Percentiles rank a stretch among this genome's conserved stretches.
Conservation (phyloP, 2,113 vertebrate genomes). For the Dicrurus megarhynchus region DNA sequence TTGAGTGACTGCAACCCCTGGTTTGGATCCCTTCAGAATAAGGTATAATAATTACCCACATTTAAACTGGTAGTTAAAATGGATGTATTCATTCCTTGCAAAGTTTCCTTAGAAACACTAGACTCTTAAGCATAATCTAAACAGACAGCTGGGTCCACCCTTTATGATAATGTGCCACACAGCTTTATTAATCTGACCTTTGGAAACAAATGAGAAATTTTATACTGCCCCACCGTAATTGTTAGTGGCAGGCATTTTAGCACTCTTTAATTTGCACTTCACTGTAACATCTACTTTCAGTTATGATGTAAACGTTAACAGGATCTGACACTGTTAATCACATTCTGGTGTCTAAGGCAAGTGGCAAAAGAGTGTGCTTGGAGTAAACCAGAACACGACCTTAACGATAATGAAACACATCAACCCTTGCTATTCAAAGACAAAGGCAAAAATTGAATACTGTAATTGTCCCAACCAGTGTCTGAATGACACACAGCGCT, state of each 20-base stretch:
- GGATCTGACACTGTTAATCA: slow-evolving; percentile 44
- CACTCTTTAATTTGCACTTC: slow-evolving; percentile 74
- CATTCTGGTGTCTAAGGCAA: neutral
- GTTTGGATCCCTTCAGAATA: neutral
- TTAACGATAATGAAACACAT: slow-evolving; percentile 34
- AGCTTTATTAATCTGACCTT: slow-evolving; percentile 85
- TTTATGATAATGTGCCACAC: slow-evolving; percentile 81
- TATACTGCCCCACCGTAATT: slow-evolving; percentile 73
- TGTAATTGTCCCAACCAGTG: neutral
- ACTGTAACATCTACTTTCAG: slow-evolving; percentile 68
- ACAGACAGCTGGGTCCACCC: slow-evolving; percentile 77
- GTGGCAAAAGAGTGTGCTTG: neutral
- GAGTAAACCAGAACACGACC: slow-evolving; percentile 15
- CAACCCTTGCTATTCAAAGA: neutral
- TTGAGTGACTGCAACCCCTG: neutral
- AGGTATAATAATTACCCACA: neutral
- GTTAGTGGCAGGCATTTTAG: slow-evolving; percentile 77
- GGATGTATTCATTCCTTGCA: slow-evolving; percentile 13
- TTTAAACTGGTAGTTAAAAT: slow-evolving; percentile 32
- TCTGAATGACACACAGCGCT: neutral
- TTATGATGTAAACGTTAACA: slow-evolving; percentile 62
- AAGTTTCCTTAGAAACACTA: slow-evolving; percentile 45
- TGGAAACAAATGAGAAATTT: slow-evolving; percentile 77
- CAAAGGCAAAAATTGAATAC: neutral
- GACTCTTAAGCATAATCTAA: slow-evolving; percentile 71